These are phyloP conservation scores for Acanthopleura granulata DNA, from an alignment of 2,888 invertebrate species.

Conservation along the genomic window DNA sequence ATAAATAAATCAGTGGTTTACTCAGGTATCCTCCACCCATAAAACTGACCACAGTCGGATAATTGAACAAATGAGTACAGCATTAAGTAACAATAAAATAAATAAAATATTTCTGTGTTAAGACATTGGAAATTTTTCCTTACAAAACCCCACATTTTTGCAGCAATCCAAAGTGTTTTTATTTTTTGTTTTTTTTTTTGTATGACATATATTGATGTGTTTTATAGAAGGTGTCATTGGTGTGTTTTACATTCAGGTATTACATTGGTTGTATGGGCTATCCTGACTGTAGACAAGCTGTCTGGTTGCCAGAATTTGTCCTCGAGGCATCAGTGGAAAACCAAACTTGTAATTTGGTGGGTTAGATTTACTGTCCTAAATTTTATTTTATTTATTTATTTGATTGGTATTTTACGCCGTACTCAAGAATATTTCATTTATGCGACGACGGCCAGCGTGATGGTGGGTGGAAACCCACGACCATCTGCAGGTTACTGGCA, in stretches of 20 bases:
- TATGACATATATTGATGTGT: background rate
- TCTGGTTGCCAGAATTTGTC: conserved; percentile 85
- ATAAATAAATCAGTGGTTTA: too few relatives aligned
- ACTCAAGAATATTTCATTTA: too few relatives aligned
- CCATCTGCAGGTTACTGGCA: too few relatives aligned
- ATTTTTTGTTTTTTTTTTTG: background rate
- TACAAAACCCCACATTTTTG: background rate
- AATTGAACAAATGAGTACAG: too few relatives aligned
- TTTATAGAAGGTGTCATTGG: background rate
- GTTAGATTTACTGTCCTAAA: conserved; percentile 22
- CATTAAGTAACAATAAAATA: conserved; percentile 1
- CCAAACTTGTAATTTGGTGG: conserved; percentile 77
- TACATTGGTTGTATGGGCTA: conserved; percentile 83
- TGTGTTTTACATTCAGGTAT: conserved; percentile 70
- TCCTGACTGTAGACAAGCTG: conserved; percentile 84
- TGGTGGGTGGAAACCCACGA: too few relatives aligned
- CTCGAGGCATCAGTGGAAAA: conserved; percentile 77
- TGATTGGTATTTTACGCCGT: too few relatives aligned
- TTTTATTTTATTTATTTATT: too few relatives aligned
- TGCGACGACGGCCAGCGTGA: too few relatives aligned
- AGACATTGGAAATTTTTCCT: conserved; percentile 5
- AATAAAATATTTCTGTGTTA: background rate
- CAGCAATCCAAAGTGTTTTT: background rate
- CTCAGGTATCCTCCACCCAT: too few relatives aligned
- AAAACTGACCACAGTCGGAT: too few relatives aligned